These are phyloP conservation scores for Eolophus roseicapilla DNA, from an alignment of 2,113 vertebrate genomes.

Conservation along the genomic window DNA sequence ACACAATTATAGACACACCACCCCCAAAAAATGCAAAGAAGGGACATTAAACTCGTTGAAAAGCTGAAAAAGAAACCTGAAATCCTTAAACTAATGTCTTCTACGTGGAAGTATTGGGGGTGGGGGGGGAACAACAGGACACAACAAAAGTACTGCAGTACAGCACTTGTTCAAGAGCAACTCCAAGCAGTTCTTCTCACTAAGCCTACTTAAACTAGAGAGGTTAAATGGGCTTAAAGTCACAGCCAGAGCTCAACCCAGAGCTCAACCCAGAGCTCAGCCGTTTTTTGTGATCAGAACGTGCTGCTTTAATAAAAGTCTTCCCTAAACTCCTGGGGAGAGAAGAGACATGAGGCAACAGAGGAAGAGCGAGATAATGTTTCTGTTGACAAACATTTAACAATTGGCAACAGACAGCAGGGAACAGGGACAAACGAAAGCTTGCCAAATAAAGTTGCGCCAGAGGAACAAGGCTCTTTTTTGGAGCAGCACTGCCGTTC, in stretches of 20 bases:
- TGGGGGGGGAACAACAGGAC: neutral
- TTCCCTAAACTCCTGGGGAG: neutral
- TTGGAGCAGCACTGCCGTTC: neutral
- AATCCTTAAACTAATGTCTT: neutral
- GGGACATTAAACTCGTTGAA: neutral
- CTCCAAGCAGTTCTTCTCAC: neutral
- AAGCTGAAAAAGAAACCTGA: neutral
- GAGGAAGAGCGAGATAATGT: slow-evolving; percentile 32
- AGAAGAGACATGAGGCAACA: neutral
- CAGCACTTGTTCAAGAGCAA: neutral
- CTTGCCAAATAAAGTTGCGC: slow-evolving; percentile 15
- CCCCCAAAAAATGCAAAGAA: neutral
- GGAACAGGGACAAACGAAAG: neutral
- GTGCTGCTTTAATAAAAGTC: neutral
- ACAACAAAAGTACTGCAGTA: neutral
- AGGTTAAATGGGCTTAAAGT: neutral
- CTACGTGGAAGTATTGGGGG: neutral
- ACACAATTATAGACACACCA: neutral
- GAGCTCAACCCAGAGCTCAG: neutral
- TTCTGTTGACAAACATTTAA: slow-evolving; percentile 53
- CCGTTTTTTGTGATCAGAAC: neutral
- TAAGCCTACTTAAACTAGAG: neutral
- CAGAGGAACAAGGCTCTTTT: neutral
- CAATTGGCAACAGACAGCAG: neutral
- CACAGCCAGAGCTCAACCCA: neutral